Conservation (phyloP, 1,140 invertebrate genomes). For the Diabrotica virgifera region DNA sequence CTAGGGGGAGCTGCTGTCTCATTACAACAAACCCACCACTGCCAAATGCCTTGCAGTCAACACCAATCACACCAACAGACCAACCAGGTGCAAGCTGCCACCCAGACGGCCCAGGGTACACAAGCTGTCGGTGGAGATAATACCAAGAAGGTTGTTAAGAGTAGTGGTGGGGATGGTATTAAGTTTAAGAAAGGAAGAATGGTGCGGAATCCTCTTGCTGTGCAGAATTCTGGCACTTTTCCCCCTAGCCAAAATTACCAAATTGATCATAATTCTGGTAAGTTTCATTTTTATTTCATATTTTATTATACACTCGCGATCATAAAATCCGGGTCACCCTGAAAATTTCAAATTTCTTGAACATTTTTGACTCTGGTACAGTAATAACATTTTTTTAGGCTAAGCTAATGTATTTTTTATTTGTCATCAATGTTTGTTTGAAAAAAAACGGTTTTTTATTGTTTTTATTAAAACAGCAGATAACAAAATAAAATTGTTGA, state of each 20-base stretch:
- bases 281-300: conserved; percentile 19
- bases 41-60: conserved; percentile 41
- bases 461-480: too few species aligned
- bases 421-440: too few species aligned
- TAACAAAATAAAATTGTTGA: too few species aligned
- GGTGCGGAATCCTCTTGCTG: conserved; percentile 33
- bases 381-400: too few species aligned
- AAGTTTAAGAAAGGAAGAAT: conserved; percentile 46
- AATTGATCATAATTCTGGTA: conserved; percentile 44
- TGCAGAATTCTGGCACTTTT: conserved; percentile 25
- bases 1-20: conserved; percentile 20
- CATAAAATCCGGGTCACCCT: too few species aligned
- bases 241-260: conserved; percentile 43
- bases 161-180: conserved; percentile 44
- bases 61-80: conserved; percentile 41
- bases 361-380: too few species aligned
- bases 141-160: conserved; percentile 37
- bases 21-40: conserved; percentile 27
- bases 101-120: conserved; percentile 43
- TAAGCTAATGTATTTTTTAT: too few species aligned
- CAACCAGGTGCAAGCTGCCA: conserved; percentile 49
- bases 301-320: too few species aligned
- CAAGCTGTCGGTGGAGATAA: conserved; percentile 36
- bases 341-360: too few species aligned
- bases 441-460: too few species aligned